Conservation (phyloP, 2,888 invertebrate genomes). For the Machimus rusticus region DNA sequence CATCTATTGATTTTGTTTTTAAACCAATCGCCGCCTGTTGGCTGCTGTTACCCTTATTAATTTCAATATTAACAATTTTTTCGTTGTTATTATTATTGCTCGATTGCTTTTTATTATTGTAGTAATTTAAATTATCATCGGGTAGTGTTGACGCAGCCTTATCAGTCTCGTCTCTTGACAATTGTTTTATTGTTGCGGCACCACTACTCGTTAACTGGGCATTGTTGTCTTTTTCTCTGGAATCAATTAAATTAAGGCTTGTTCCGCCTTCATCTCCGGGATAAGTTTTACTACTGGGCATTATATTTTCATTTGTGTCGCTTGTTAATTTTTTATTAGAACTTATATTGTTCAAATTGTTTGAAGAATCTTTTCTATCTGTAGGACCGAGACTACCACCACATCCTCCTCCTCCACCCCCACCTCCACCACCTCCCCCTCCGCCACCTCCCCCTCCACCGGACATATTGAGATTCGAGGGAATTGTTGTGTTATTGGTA, state of each 20-base stretch:
- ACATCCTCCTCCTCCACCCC: background rate
- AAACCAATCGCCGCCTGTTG: background rate
- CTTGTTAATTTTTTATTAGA: background rate
- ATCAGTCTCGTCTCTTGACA: conserved; percentile 9
- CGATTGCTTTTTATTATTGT: background rate
- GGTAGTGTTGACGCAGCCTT: background rate
- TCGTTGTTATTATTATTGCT: conserved; percentile 23
- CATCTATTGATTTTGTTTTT: background rate
- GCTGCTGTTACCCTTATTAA: background rate
- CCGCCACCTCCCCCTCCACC: background rate
- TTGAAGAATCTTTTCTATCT: conserved; percentile 1
- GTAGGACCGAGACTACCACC: background rate
- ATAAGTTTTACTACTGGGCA: background rate
- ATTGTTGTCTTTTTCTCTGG: background rate
- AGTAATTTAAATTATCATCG: background rate
- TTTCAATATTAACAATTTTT: background rate
- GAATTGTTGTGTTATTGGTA: background rate
- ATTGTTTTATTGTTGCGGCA: background rate
- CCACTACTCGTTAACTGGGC: background rate
- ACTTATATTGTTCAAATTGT: background rate
- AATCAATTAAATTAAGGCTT: background rate
- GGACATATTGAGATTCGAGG: conserved; percentile 28
- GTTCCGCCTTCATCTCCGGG: background rate
- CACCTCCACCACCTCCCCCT: background rate
- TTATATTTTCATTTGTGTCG: conserved; percentile 34